These are phyloP conservation scores for Ophthalmolycus amberensis DNA, from an alignment of 2,113 vertebrate species.

Conservation along the genomic window DNA sequence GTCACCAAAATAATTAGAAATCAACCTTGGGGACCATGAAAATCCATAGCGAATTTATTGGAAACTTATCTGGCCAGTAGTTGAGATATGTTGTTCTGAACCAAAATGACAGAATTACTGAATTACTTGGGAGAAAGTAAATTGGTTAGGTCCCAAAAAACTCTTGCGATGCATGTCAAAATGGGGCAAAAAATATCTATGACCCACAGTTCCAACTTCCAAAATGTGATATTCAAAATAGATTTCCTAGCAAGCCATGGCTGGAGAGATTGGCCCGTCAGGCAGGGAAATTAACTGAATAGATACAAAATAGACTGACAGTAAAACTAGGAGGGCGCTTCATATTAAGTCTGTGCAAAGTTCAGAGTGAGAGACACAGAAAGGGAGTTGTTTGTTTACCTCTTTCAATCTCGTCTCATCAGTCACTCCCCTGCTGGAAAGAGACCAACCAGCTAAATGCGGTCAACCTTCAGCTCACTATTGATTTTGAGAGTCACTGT, in stretches of 20 bases:
- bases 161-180: neutral
- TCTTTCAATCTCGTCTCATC: constrained; percentile 19
- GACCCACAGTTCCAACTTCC: neutral
- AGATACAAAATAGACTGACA: neutral
- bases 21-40: neutral
- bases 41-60: neutral
- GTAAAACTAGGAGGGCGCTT: neutral
- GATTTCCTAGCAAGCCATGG: neutral
- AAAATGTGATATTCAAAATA: neutral
- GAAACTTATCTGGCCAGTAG: neutral
- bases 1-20: neutral
- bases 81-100: neutral
- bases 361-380: neutral
- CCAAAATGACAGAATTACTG: neutral
- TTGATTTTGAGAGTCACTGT: neutral
- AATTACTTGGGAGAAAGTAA: neutral
- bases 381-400: constrained; percentile 4
- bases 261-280: neutral
- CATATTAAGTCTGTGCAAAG: neutral
- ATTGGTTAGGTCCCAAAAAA: neutral
- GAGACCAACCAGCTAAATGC: constrained; percentile 24
- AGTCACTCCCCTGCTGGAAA: constrained; percentile 25
- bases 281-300: neutral
- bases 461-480: constrained; percentile 12
- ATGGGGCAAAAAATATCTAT: neutral